Base-by-base conservation (phyloP, 1,140 invertebrate species). In the Lucilia sericata region DNA sequence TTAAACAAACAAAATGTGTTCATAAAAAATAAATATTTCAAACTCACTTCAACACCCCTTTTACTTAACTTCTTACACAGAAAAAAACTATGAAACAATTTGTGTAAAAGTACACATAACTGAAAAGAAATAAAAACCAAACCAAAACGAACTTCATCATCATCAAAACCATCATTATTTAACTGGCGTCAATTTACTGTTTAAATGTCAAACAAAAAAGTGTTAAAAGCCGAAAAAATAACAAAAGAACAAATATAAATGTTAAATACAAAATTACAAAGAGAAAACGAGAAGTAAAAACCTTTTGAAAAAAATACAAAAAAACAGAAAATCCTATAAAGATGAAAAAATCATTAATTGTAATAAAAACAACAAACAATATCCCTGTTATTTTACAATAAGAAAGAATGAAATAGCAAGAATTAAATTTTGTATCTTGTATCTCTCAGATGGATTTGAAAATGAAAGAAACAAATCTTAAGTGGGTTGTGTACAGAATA, bases 151-250 rank as follows among this genome's bases (percentile, higher is more conserved):
- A 42, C 51, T 34, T 60, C 51, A 82, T 82, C 60, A 70, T 70
- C 65, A 70, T 70, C 21, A 21, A 74, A 85, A 55, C 82, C 74
- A 83, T 86, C 88, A 86, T 86, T 89, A 88, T 88, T 90, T 90
- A 90, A 90, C 88, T 89, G 88, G 88, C 88, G 88, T 87, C 88
- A 90, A 90, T 90, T 90, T 90, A 89, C 88, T 90, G 88, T 90
- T 90, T 90, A 90, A 90, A 90, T 88, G 88, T 88, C 88, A 90
- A 88, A 90, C 88, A 90, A 90, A 90, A 80, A 90, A 90, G 88
- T 90, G 88, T 47, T 85, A 85, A 82, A 65, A 85, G 90, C 88
- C 88, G 88, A 88, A 87, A 89, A 90, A 90, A 88, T 88, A 89
- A 90, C 87, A 89, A 89, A 89, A 89, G 86, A 86, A 83, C 25